Evolutionary conservation across 2,797 vertebrate species (phyloP).

Genomic region (Fundulus diaphanus): DNA sequence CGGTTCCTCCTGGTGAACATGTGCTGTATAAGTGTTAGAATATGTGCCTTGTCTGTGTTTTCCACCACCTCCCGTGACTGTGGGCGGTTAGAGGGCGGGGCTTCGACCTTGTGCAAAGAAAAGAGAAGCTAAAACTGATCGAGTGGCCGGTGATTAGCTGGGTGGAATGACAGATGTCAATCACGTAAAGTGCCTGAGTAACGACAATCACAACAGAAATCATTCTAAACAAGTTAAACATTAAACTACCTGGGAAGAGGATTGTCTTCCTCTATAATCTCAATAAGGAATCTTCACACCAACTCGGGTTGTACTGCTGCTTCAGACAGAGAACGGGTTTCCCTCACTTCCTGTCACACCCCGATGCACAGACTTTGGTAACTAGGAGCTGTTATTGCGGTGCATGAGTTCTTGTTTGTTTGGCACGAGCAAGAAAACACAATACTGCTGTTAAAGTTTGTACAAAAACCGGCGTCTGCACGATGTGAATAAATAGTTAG

Average conservation of each 20-base stretch:
- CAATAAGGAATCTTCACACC: conserved; percentile 37
- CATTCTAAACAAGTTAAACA: conserved; percentile 37
- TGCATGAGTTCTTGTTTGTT: conserved; percentile 54
- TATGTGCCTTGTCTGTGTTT: conserved; percentile 50
- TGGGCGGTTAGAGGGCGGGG: conserved; percentile 19
- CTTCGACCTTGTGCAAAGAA: conserved; percentile 72
- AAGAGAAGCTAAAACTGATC: conserved; percentile 42
- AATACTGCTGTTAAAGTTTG: conserved; percentile 69
- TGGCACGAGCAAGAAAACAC: conserved; percentile 54
- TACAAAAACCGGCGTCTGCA: conserved; percentile 48
- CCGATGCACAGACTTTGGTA: conserved; percentile 73
- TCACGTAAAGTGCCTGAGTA: conserved; percentile 83
- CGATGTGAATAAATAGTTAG: conserved; percentile 69
- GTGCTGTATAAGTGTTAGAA: conserved; percentile 10
- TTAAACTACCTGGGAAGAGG: conserved; percentile 42
- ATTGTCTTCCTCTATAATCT: conserved; percentile 38
- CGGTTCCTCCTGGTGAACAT: conserved; percentile 8
- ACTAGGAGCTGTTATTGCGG: conserved; percentile 49
- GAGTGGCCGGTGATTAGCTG: conserved; percentile 61
- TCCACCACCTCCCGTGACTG: conserved; percentile 11
- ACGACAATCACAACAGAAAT: conserved; percentile 73
- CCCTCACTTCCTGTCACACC: conserved; percentile 75
- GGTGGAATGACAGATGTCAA: conserved; percentile 61
- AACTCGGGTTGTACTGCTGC: conserved; percentile 27
- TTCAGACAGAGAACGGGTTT: conserved; percentile 53